phyloP scores from a whole-genome alignment of 2,888 invertebrate species.

The Caenorhabditis sp. region DNA sequence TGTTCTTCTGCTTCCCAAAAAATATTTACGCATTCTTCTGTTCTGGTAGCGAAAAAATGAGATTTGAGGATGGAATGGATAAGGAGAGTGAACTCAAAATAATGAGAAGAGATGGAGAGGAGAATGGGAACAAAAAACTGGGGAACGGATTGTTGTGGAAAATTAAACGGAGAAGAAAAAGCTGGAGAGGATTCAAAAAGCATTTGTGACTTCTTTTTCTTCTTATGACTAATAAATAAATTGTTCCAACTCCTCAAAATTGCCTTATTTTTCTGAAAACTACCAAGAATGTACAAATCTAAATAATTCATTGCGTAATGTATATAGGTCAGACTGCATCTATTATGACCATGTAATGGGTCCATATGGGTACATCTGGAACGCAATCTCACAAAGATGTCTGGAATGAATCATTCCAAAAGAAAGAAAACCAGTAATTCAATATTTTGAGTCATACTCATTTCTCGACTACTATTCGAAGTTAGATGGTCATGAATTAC shows the following conservation, averaged over 20 bases:
- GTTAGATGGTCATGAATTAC: not conserved
- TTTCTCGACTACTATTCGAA: not conserved
- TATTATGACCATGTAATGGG: constrained; percentile 13
- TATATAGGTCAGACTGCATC: constrained; percentile 14
- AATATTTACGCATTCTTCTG: constrained; percentile 42
- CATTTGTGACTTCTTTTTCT: constrained; percentile 5
- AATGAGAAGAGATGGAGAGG: constrained; percentile 8
- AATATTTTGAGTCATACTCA: not conserved
- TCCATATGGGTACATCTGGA: constrained; percentile 22
- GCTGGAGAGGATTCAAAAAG: not conserved
- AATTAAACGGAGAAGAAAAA: constrained; percentile 5
- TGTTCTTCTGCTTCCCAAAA: constrained; percentile 25
- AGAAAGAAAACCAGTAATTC: not conserved
- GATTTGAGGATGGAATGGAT: constrained; percentile 36
- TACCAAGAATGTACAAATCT: not conserved
- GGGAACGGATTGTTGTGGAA: constrained; percentile 26
- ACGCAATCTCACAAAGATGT: not conserved
- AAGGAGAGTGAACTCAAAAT: constrained; percentile 42
- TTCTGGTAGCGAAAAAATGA: constrained; percentile 45
- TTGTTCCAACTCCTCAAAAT: not conserved
- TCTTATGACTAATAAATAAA: constrained; percentile 7
- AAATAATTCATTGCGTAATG: constrained; percentile 22
- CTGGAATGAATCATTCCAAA: constrained; percentile 14
- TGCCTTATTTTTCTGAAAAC: not conserved
- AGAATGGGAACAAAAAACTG: constrained; percentile 12